Evolutionary conservation across 2,113 vertebrate genomes (phyloP), one percentile per base, ranked within the genome.

Genomic region (Athene cunicularia): DNA sequence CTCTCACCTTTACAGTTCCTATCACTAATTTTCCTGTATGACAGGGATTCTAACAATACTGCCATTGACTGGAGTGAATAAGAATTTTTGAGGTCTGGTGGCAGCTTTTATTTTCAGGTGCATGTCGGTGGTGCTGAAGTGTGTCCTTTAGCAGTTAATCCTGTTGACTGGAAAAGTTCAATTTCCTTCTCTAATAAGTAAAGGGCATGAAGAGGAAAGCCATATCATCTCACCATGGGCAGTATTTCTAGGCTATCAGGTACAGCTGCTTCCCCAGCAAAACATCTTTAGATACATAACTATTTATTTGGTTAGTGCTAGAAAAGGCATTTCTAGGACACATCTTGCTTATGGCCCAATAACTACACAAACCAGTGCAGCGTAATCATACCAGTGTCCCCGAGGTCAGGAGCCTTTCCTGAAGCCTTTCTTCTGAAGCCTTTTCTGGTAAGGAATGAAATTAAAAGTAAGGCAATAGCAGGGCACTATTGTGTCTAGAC

Each of bases 1-100:
- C 8, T 62, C 8, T 85, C 37, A 21, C 9, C 35, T 75, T 81
- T 49, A 32, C 53, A 66, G 13, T 74, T 88, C 9, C 27, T 58
- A 1, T 39, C 12, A 41, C 50, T 82, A 21, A 12, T 24, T 43
- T 53, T 77, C 4, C 50, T 59, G 0, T 30, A 37, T 39, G n/a
- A 26, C 45, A 66, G 18, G 7, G 8, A 12, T 85, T 80, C 64
- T 62, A 80, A 43, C 5, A 56, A 16, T 41, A 22, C 9, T 64
- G 28, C 5, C 49, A 3, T 37, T 7, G 2, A n/a, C 35, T 63
- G 37, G 8, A 60, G 11, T 0, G 0, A 70, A 15, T 64, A 60
- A 68, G 45, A 73, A 60, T 56, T 83, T 86, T 68, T 80, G 80
- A 77, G 18, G 9, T 66, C 14, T 89, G 30, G 8, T 52, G 43